phyloP scores from a whole-genome alignment of 2,113 vertebrate species.

The Odontesthes bonariensis region DNA sequence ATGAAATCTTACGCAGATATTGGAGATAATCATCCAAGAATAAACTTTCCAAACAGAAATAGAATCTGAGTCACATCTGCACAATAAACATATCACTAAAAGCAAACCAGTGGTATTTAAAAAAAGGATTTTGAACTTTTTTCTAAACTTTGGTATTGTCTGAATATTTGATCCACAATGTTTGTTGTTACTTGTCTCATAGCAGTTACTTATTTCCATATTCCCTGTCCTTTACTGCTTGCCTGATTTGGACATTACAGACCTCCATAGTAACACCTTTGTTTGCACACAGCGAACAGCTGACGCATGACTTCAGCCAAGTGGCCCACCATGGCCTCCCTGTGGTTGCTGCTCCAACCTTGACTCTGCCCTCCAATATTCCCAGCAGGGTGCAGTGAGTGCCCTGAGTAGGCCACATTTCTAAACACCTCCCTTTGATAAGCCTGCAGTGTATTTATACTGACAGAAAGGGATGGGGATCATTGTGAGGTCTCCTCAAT shows the following conservation, averaged over 20 bases:
- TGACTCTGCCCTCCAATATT: conserved; percentile 38
- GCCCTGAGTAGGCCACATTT: conserved; percentile 25
- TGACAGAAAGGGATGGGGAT: background rate
- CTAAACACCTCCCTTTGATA: conserved; percentile 23
- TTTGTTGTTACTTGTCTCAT: no score
- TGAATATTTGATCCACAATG: no score
- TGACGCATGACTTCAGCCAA: conserved; percentile 52
- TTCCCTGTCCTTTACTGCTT: no score
- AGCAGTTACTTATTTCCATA: no score
- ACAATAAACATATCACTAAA: no score
- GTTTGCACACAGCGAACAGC: conserved; percentile 58
- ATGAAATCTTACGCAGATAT: no score
- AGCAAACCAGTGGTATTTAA: no score
- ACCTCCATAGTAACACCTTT: conserved; percentile 2
- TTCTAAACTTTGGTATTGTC: no score
- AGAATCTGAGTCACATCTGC: no score
- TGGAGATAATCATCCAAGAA: no score
- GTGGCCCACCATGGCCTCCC: conserved; percentile 31
- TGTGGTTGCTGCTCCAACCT: conserved; percentile 47
- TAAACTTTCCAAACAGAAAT: no score
- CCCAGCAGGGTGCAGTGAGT: conserved; percentile 21
- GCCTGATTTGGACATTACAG: conserved; percentile 3
- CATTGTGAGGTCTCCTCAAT: background rate
- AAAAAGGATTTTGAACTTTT: no score
- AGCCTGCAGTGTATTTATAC: conserved; percentile 15